Conservation (phyloP, 2,113 vertebrate species). For the Macquaria australasica region DNA sequence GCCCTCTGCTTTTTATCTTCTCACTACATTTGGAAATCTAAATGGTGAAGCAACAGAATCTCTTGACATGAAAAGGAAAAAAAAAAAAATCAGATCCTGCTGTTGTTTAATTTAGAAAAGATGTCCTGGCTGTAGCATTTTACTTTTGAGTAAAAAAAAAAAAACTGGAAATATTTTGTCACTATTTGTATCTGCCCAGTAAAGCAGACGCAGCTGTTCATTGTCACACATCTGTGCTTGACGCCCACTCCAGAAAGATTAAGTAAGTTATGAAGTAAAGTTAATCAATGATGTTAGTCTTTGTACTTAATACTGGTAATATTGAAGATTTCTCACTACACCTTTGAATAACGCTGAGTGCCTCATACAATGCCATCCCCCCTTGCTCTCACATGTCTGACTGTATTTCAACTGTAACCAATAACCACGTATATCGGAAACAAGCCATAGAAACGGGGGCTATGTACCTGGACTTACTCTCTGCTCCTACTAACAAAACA, state of each 20-base stretch:
- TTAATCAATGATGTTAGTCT: constrained; percentile 40
- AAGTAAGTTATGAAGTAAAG: constrained; percentile 2
- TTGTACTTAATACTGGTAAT: constrained; percentile 50
- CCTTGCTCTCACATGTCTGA: constrained; percentile 34
- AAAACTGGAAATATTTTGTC: constrained; percentile 50
- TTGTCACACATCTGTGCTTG: constrained; percentile 31
- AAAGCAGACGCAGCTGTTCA: constrained; percentile 7
- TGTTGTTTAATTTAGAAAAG: constrained; percentile 36
- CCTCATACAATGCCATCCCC: constrained; percentile 64
- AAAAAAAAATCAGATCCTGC: constrained; percentile 13
- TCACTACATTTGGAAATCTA: constrained; percentile 24
- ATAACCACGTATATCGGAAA: constrained; percentile 74
- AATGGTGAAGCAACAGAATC: constrained; percentile 33
- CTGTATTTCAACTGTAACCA: constrained; percentile 58
- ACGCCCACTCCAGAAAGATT: constrained; percentile 25
- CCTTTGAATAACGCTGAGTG: constrained; percentile 73
- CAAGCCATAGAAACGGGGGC: constrained; percentile 81
- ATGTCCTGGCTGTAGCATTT: constrained; percentile 53
- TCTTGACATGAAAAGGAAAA: background rate
- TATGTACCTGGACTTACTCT: constrained; percentile 55
- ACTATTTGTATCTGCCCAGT: constrained; percentile 31
- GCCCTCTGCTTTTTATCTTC: constrained; percentile 29
- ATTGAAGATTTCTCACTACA: constrained; percentile 48
- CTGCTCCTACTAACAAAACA: constrained; percentile 45
- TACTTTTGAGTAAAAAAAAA: constrained; percentile 32